These are phyloP conservation scores for Neocloeon triangulifer DNA, from an alignment of 1,140 invertebrate genomes.

Conservation along the genomic window DNA sequence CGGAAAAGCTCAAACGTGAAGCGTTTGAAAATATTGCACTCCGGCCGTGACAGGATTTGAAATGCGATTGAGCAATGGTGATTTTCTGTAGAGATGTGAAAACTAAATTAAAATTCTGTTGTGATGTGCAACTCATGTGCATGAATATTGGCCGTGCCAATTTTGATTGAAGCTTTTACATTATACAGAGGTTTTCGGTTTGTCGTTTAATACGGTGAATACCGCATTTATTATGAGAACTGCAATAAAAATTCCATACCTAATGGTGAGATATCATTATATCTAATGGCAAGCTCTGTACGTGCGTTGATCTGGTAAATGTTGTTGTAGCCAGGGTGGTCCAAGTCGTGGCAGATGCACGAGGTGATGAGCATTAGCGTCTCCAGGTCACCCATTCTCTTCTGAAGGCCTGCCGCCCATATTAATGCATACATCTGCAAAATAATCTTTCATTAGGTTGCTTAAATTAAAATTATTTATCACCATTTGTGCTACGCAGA, in stretches of 20 bases:
- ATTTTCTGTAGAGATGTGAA: too few relatives aligned
- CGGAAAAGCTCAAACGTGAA: constrained; percentile 34
- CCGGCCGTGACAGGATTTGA: constrained; percentile 44
- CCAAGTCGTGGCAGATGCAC: constrained; percentile 73
- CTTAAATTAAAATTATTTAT: constrained; percentile 15
- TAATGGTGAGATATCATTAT: constrained; percentile 73
- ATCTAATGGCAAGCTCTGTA: constrained; percentile 62
- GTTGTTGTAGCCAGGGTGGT: constrained; percentile 81
- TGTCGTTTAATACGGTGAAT: too few relatives aligned
- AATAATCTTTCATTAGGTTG: background rate
- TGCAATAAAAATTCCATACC: too few relatives aligned
- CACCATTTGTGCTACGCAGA: constrained; percentile 81
- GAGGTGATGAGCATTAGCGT: constrained; percentile 57
- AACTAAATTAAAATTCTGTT: too few relatives aligned
- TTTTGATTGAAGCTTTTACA: too few relatives aligned
- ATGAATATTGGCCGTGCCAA: too few relatives aligned
- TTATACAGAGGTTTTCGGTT: too few relatives aligned
- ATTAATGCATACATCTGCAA: constrained; percentile 65
- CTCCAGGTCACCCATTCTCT: constrained; percentile 47
- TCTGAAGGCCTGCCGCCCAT: constrained; percentile 43
- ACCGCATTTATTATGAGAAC: too few relatives aligned
- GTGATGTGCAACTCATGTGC: too few relatives aligned
- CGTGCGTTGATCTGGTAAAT: constrained; percentile 67
- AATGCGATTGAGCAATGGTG: constrained; percentile 77
- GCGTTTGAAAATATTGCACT: constrained; percentile 55